These are phyloP conservation scores for Andricus quercusramuli DNA, from an alignment of 2,888 invertebrate species.

Conservation along the genomic window DNA sequence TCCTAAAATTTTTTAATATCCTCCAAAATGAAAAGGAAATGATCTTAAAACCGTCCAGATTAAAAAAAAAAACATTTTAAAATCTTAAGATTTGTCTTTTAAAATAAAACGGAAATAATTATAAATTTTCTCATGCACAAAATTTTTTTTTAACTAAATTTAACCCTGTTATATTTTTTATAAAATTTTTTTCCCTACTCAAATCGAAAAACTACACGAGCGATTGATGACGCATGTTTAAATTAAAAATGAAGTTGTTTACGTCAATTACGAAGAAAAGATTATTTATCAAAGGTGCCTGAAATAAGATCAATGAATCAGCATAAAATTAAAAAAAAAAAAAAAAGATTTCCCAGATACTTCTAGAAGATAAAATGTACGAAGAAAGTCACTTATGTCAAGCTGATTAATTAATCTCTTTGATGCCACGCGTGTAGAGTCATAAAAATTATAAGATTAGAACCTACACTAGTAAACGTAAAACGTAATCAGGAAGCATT, in stretches of 20 bases:
- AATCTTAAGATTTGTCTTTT: too few species aligned
- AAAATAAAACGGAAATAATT: too few species aligned
- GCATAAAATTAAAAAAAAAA: background rate
- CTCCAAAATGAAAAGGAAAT: too few species aligned
- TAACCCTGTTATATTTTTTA: too few species aligned
- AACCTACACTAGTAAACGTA: slow-evolving; percentile 29
- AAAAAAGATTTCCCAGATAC: background rate
- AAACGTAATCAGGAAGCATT: slow-evolving; percentile 35
- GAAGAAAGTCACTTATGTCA: slow-evolving; percentile 25
- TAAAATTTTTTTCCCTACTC: too few species aligned
- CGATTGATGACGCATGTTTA: too few species aligned
- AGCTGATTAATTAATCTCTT: slow-evolving; percentile 1
- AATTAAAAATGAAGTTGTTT: background rate
- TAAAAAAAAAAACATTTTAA: too few species aligned
- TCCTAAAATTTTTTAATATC: too few species aligned
- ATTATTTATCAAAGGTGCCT: background rate
- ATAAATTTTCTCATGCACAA: too few species aligned
- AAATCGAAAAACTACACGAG: too few species aligned
- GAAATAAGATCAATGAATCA: background rate
- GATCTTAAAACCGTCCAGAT: too few species aligned
- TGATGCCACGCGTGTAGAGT: slow-evolving; percentile 4
- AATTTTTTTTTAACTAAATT: too few species aligned
- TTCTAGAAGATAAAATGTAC: background rate
- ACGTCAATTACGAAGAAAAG: background rate
- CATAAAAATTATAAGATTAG: slow-evolving; percentile 24